Evolutionary conservation across 2,888 invertebrate genomes (phyloP), one percentile per base, ranked within the genome.

Genomic region (Ecliptopera silaceata): DNA sequence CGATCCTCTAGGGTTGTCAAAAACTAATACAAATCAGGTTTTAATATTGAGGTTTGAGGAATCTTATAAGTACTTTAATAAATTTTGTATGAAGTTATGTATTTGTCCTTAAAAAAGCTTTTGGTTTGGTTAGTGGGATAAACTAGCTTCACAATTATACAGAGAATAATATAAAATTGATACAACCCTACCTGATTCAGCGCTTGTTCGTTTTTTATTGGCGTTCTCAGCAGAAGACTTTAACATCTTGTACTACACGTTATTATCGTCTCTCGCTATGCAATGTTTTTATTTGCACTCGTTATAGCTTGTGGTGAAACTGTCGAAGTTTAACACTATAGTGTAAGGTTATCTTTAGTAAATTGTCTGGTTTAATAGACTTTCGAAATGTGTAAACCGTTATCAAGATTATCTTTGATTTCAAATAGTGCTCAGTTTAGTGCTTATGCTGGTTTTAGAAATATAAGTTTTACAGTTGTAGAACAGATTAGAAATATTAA

Each of bases 221-320:
- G 22, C 11, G 38, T 48, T 18, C 45, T 36, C 56, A 18, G 20
- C 34, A 29, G 46, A 60, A 48, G 42, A 52, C 58, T 32, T 59
- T 53, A 34, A 61, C 49, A 49, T 61, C 45, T 46, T 56, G 56
- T 59, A 46, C 38, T 57, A 55, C 61, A 47, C 45, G 18, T 48
- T 56, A 51, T 42, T 54, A 44, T n/a, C 43, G 51, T 49, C 50
- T 41, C 47, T 46, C 47, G 38, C 38, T 39, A 49, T 51, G 48
- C 44, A 42, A 38, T 34, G 4, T 54, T 56, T 59, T 58, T 58
- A 39, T 53, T 52, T 31, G 41, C 34, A 20, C 26, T 34, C 39
- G n/a, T 42, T 29, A 15, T 36, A 44, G 38, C 51, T 44, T 26
- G 36, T 31, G 44, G 29, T 38, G 50, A 15, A 42, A 15, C 4